A percentile compares a stretch with the other conserved stretches of the same genome.
Conservation (phyloP, 2,888 invertebrate species). For the Coleophora flavipennella region DNA sequence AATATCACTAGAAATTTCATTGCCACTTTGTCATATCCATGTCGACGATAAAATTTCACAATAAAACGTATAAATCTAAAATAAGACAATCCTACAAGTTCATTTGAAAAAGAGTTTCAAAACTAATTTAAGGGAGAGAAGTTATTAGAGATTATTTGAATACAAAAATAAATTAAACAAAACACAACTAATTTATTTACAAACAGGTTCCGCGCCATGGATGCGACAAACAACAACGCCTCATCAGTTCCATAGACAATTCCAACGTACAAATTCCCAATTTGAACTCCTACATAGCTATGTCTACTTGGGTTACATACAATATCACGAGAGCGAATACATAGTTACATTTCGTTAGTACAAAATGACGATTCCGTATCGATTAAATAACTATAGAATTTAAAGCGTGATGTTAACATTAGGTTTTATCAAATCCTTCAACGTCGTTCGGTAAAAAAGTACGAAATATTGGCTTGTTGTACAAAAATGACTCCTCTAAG, state of each 20-base stretch:
- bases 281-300: constrained; percentile 24
- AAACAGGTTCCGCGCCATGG: constrained; percentile 33
- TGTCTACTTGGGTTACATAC: constrained; percentile 48
- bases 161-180: constrained; percentile 35
- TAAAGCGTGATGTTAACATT: constrained; percentile 57
- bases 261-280: constrained; percentile 50
- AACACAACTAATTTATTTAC: constrained; percentile 41
- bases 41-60: constrained; percentile 20
- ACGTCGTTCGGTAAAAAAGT: constrained; percentile 61
- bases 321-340: constrained; percentile 65
- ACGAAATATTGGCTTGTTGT: constrained; percentile 57
- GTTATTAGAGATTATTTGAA: constrained; percentile 21
- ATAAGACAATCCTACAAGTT: constrained; percentile 24
- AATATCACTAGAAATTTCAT: constrained; percentile 46
- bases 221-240: constrained; percentile 25
- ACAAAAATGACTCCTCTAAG: constrained; percentile 34
- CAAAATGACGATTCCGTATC: constrained; percentile 12
- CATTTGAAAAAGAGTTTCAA: constrained; percentile 23
- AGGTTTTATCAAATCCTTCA: constrained; percentile 61
- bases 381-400: constrained; percentile 35
- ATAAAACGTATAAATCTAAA: constrained; percentile 24
- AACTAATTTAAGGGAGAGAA: too few relatives aligned
- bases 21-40: constrained; percentile 34
- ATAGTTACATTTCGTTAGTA: constrained; percentile 49
- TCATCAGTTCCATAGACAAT: constrained; percentile 25